phyloP scores from a whole-genome alignment of 92 coral and sea anemone genomes.

The Epizoanthus ramosus region DNA sequence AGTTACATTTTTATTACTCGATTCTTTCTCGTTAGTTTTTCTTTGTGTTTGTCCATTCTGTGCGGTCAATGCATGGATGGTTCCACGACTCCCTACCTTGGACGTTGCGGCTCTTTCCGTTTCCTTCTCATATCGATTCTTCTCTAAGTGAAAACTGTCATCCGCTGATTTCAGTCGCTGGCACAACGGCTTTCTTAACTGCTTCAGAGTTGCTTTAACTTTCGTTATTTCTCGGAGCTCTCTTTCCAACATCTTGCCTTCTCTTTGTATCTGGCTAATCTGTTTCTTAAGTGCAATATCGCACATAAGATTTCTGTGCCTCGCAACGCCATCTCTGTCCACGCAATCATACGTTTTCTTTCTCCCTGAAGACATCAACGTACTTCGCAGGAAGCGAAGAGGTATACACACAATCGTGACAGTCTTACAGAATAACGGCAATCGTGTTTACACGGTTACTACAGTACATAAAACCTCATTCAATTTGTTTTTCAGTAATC shows the following conservation, averaged over 20 bases:
- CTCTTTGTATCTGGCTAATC: conserved; percentile 71
- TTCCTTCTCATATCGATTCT: conserved; percentile 40
- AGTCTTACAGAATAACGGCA: not conserved
- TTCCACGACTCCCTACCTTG: not conserved
- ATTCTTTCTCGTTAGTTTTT: not conserved
- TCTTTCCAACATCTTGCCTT: conserved; percentile 71
- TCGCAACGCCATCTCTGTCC: conserved; percentile 76
- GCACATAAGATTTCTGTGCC: conserved; percentile 84
- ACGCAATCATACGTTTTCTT: not conserved
- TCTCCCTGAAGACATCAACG: conserved; percentile 8
- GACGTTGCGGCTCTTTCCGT: conserved; percentile 1
- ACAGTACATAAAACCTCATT: not conserved
- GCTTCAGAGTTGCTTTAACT: conserved; percentile 73
- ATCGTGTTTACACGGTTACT: not conserved
- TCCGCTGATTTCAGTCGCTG: conserved; percentile 36
- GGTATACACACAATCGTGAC: not conserved
- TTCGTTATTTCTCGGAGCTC: conserved; percentile 87
- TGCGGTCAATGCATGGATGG: conserved; percentile 7
- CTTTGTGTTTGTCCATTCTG: conserved; percentile 30
- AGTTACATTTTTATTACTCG: not conserved
- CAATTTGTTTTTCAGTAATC: not conserved
- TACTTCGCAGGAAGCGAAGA: not conserved
- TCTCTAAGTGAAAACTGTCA: not conserved
- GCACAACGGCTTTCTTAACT: conserved; percentile 63
- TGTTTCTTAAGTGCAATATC: conserved; percentile 85